phyloP scores from a whole-genome alignment of 2,797 vertebrate genomes.

The Tachyglossus aculeatus region DNA sequence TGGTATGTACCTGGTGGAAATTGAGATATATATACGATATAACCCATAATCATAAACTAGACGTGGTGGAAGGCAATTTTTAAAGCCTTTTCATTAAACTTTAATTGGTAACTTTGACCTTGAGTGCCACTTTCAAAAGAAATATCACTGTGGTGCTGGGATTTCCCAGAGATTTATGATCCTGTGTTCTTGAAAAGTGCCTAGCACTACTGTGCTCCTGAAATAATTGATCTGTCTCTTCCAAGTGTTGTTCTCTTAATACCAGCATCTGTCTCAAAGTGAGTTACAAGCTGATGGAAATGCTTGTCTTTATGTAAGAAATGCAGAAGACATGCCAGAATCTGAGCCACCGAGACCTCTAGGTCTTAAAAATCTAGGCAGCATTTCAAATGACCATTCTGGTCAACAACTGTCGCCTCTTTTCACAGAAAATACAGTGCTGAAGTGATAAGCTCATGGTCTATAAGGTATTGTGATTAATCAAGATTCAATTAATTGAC shows the following conservation, averaged over 20 bases:
- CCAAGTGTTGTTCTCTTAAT: constrained; percentile 49
- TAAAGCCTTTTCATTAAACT: constrained; percentile 37
- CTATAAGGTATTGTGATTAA: too few species aligned
- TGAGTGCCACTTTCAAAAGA: constrained; percentile 28
- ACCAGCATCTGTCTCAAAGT: constrained; percentile 54
- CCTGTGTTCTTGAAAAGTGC: constrained; percentile 50
- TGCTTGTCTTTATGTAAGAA: constrained; percentile 35
- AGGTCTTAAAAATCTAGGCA: constrained; percentile 16
- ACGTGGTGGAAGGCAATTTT: background rate
- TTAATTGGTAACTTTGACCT: constrained; percentile 51
- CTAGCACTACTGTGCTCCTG: constrained; percentile 29
- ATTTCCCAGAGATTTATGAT: constrained; percentile 44
- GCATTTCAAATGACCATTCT: constrained; percentile 16
- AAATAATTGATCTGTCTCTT: constrained; percentile 56
- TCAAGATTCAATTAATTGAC: too few species aligned
- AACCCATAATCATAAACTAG: background rate
- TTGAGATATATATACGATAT: background rate
- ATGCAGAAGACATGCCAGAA: constrained; percentile 26
- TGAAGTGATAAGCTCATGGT: too few species aligned
- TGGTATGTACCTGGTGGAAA: background rate
- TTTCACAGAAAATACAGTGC: constrained; percentile 1
- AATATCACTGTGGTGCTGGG: constrained; percentile 22
- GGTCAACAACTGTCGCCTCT: constrained; percentile 2
- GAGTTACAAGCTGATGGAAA: constrained; percentile 44
- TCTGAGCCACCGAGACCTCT: background rate